These are phyloP conservation scores for Ctenoplectra terminalis DNA, from an alignment of 1,140 invertebrate species.

Conservation along the genomic window DNA sequence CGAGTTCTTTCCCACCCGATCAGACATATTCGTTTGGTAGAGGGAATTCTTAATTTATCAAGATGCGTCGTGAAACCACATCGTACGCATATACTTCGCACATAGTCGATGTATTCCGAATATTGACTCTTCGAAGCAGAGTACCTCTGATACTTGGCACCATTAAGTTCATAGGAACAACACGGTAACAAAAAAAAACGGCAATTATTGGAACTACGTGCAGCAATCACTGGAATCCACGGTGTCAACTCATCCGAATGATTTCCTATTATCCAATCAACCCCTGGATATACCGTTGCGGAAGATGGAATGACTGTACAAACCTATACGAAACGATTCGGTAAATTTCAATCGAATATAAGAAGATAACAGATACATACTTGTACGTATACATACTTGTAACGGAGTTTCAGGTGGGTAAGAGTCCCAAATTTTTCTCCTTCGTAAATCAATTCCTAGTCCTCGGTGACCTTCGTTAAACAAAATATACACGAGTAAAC, in stretches of 20 bases:
- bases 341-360: background rate
- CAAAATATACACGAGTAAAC: conserved; percentile 95
- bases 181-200: conserved; percentile 97
- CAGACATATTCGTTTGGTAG: conserved; percentile 95
- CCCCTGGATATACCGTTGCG: conserved; percentile 88
- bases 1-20: conserved; percentile 86
- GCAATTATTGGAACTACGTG: conserved; percentile 86
- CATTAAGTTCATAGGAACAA: conserved; percentile 95
- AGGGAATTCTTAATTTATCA: conserved; percentile 97
- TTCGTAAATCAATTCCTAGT: conserved; percentile 94
- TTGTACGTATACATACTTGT: conserved; percentile 68
- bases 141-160: conserved; percentile 89
- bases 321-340: conserved; percentile 78
- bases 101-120: conserved; percentile 92
- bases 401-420: conserved; percentile 84
- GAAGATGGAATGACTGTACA: conserved; percentile 88
- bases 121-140: conserved; percentile 90
- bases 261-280: conserved; percentile 98
- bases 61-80: conserved; percentile 91
- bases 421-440: conserved; percentile 94
- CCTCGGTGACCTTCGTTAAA: conserved; percentile 93
- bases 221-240: conserved; percentile 97
- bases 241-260: conserved; percentile 99
- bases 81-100: conserved; percentile 86
- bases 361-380: too few species aligned